These are phyloP conservation scores for Polietes domitor DNA, from an alignment of 2,888 invertebrate species.

Conservation along the genomic window DNA sequence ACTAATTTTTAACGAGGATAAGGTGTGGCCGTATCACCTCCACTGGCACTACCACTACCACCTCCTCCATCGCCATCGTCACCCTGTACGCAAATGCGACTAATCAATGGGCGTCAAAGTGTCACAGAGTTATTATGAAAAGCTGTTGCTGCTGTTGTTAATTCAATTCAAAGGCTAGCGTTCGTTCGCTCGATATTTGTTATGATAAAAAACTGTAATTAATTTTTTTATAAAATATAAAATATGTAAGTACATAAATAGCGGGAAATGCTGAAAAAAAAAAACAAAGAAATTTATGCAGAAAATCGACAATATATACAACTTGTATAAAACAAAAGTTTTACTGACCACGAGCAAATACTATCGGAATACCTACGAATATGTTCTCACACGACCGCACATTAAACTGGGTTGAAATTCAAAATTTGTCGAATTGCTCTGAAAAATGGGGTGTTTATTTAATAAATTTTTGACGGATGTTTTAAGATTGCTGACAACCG, in stretches of 20 bases:
- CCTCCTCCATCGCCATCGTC: background rate
- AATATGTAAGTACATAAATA: no score
- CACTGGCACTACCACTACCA: background rate
- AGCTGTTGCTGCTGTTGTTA: no score
- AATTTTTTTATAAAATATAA: slow-evolving; percentile 10
- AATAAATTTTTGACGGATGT: no score
- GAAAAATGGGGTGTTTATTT: no score
- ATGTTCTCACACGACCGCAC: no score
- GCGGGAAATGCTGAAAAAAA: background rate
- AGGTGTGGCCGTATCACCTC: slow-evolving; percentile 58
- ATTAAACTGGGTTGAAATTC: no score
- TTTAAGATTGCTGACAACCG: no score
- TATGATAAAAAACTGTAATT: slow-evolving; percentile 43
- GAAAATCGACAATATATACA: background rate
- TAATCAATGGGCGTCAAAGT: slow-evolving; percentile 60
- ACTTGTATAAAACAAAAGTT: slow-evolving; percentile 21
- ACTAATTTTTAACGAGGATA: slow-evolving; percentile 52
- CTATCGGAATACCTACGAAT: no score
- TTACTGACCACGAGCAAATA: background rate
- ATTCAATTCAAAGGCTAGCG: background rate
- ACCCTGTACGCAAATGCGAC: slow-evolving; percentile 51
- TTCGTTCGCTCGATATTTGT: background rate
- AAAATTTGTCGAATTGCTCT: no score
- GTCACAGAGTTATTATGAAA: slow-evolving; percentile 50
- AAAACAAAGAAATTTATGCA: background rate